Evolutionary conservation across 2,113 vertebrate genomes (phyloP), one percentile per base, ranked within the genome.

Genomic region (Otus sunia): DNA sequence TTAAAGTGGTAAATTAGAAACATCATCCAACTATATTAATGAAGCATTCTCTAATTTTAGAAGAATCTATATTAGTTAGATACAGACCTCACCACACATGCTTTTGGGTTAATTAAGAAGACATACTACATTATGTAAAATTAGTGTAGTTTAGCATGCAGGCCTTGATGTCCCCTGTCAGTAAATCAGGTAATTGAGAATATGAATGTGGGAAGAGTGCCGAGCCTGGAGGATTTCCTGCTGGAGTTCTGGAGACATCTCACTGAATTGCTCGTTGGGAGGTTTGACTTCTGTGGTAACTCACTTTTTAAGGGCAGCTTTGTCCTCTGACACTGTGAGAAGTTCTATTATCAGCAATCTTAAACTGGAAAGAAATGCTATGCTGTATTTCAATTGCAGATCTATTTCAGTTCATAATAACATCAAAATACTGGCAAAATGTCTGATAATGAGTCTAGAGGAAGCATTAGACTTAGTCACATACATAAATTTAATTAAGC

Each of bases 91-190:
- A 59, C 23, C 45, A 62, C 43, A 49, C 14, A 60, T 3, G 0
- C 36, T 88, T 87, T 56, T 72, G 66, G 49, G 87, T 82, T 95
- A 63, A 90, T 91, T 78, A 94, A 56, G 50, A 87, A 92, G 80
- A 95, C 94, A 86, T 91, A 95, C 71, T 91, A 79, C 32, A 8
- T 91, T 62, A 55, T 22, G 37, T 88, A 88, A 94, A 93, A 92
- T 73, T 12, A 93, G 69, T 37, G 23, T 56, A 53, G 9, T 32
- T 92, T 80, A 82, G 43, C 37, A 47, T 78, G 56, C 64, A 75
- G 76, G 59, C 58, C 77, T 93, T 87, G 73, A 78, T 87, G 45
- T 85, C 36, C 27, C 52, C 25, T 79, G 25, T 68, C 87, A 88
- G 71, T 95, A 83, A 90, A 86, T 90, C 34, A 93, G 25, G 11